phyloP scores from a whole-genome alignment of 2,113 vertebrate species.

The Lepisosteus oculatus region DNA sequence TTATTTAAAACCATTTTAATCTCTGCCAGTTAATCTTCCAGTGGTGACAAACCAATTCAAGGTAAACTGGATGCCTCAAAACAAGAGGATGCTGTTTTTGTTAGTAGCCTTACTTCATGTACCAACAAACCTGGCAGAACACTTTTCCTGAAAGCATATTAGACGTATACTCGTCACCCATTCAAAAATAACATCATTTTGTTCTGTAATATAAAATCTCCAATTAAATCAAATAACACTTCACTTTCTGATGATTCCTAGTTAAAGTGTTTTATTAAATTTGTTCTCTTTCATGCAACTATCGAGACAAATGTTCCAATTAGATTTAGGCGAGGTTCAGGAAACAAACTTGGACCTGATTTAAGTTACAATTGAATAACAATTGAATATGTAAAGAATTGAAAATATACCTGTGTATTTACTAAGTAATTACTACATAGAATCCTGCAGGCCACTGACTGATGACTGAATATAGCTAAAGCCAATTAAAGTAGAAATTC shows the following conservation, averaged over 20 bases:
- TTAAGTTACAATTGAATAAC: not conserved
- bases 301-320: conserved; percentile 3
- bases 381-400: no score
- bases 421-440: not conserved
- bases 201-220: not conserved
- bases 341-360: not conserved
- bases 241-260: not conserved
- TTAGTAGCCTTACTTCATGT: not conserved
- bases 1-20: conserved; percentile 8
- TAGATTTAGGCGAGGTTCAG: not conserved
- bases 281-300: not conserved
- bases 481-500: not conserved
- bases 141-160: not conserved
- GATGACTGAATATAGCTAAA: not conserved
- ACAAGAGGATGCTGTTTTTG: not conserved
- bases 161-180: not conserved
- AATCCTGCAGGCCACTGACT: not conserved
- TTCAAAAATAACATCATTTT: not conserved
- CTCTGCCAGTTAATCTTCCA: conserved; percentile 13
- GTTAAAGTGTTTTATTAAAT: not conserved
- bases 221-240: no score
- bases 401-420: conserved; percentile 2
- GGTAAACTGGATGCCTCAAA: not conserved
- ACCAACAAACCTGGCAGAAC: not conserved
- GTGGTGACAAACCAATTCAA: not conserved